Evolutionary conservation across 2,888 invertebrate genomes (phyloP).

Genomic region (Aporophyla nigra): DNA sequence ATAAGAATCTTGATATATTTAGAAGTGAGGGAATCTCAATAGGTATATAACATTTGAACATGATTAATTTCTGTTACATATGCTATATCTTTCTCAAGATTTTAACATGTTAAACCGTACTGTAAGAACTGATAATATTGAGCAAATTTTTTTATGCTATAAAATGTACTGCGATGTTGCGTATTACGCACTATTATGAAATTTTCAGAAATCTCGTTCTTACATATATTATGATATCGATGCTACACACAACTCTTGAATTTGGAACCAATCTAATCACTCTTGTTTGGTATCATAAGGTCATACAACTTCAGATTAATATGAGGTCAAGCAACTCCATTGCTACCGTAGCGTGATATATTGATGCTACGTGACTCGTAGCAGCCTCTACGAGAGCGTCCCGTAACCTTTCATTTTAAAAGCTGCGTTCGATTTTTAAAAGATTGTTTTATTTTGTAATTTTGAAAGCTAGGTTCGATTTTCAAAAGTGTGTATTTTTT

Average conservation of each 20-base stretch:
- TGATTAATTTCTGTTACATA: background rate
- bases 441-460: too few species aligned
- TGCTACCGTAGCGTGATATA: background rate
- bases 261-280: background rate
- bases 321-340: constrained; percentile 38
- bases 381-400: constrained; percentile 32
- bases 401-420: background rate
- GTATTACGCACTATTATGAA: background rate
- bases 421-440: background rate
- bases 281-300: constrained; percentile 6
- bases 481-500: background rate
- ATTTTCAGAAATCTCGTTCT: background rate
- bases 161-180: background rate
- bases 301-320: constrained; percentile 15
- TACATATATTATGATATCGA: background rate
- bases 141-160: background rate
- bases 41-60: background rate
- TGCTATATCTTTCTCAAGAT: background rate
- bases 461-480: background rate
- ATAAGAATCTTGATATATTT: background rate
- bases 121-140: background rate
- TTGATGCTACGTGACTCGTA: constrained; percentile 47
- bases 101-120: background rate
- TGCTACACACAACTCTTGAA: background rate
- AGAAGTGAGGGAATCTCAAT: background rate